These are phyloP conservation scores for Patella caerulea DNA, from an alignment of 2,888 invertebrate genomes.

Conservation along the genomic window DNA sequence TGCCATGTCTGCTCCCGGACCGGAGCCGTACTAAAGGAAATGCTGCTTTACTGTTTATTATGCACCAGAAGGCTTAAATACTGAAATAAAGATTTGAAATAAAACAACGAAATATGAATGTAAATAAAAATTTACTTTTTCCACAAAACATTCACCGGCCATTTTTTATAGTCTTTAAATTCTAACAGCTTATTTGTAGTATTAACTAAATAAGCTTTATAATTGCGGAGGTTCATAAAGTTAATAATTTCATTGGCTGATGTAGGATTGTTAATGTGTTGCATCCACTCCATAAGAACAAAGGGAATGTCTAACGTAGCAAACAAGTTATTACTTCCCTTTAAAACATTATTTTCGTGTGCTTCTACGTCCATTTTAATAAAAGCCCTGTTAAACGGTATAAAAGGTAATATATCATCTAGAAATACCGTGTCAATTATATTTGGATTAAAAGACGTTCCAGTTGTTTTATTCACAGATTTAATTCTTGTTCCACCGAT, in stretches of 20 bases:
- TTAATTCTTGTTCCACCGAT: neutral
- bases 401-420: neutral
- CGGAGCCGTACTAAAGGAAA: too few relatives aligned
- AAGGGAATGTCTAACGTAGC: neutral
- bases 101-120: too few relatives aligned
- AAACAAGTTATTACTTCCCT: neutral
- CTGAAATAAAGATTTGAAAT: too few relatives aligned
- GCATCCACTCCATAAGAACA: neutral
- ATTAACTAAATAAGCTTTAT: neutral
- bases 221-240: neutral
- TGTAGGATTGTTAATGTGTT: neutral
- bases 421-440: neutral
- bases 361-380: neutral
- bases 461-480: too few relatives aligned
- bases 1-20: too few relatives aligned
- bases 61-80: too few relatives aligned
- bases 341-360: neutral
- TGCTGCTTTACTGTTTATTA: too few relatives aligned
- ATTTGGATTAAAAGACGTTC: neutral
- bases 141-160: neutral
- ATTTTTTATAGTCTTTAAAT: neutral
- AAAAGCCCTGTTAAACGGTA: constrained; percentile 5
- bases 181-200: neutral
- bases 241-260: neutral
- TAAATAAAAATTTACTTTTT: neutral